phyloP scores from a whole-genome alignment of 2,797 vertebrate genomes.

The Argya squamiceps region DNA sequence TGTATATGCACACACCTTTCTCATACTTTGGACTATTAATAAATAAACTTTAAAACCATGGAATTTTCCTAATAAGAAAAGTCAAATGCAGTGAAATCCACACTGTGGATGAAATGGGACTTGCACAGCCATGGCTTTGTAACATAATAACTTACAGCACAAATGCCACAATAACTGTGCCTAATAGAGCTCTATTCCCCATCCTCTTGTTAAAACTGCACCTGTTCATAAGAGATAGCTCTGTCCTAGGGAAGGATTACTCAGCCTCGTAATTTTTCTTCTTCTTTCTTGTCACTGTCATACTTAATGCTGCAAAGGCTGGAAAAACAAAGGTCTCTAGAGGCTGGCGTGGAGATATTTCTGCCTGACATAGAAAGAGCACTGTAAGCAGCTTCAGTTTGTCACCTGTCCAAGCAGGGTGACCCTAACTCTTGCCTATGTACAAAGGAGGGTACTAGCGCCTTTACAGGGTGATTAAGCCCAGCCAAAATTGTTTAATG shows the following conservation, averaged over 20 bases:
- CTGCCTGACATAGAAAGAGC: neutral
- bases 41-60: neutral
- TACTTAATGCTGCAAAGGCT: neutral
- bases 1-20: accelerated
- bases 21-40: neutral
- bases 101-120: neutral
- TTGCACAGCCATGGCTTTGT: neutral
- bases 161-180: neutral
- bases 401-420: neutral
- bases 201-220: slow-evolving; percentile 11
- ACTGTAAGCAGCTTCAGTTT: neutral
- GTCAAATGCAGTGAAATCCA: neutral
- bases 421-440: neutral
- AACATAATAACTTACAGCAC: neutral
- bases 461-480: neutral
- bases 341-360: neutral
- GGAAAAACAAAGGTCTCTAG: slow-evolving; percentile 10
- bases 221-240: slow-evolving; percentile 34
- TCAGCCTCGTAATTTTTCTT: slow-evolving; percentile 23
- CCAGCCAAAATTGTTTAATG: neutral
- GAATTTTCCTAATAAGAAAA: neutral
- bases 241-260: slow-evolving; percentile 1
- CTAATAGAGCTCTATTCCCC: neutral
- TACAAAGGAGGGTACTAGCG: neutral
- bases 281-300: neutral